Percentiles rank a stretch among this genome's conserved stretches.
These are phyloP conservation scores for Xiphophorus maculatus DNA, from an alignment of 2,113 vertebrate species.

Conservation along the genomic window DNA sequence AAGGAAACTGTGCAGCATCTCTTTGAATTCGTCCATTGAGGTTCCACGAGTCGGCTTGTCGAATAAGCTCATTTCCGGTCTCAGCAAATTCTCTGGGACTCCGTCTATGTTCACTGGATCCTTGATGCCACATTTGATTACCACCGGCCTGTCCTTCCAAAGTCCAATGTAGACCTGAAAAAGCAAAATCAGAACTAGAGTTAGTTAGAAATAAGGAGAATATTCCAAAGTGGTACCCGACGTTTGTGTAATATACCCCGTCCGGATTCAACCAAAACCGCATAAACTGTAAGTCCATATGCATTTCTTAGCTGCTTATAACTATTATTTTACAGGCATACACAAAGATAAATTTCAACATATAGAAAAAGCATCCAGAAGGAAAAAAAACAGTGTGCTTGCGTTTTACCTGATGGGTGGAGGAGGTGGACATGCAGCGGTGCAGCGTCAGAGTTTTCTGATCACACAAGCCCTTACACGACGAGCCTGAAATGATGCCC, in stretches of 20 bases:
- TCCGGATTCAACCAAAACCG: neutral
- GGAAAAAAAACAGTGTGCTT: neutral
- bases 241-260: neutral
- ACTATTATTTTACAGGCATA: neutral
- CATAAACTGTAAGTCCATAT: neutral
- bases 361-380: no score
- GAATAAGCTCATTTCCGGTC: constrained; percentile 86
- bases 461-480: constrained; percentile 91
- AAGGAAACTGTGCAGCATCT: constrained; percentile 93
- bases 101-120: constrained; percentile 78
- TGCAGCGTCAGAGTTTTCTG: constrained; percentile 86
- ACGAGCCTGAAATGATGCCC: constrained; percentile 93
- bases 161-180: constrained; percentile 90
- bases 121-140: constrained; percentile 92
- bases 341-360: neutral
- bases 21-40: constrained; percentile 94
- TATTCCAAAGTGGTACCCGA: neutral
- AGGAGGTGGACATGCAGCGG: constrained; percentile 88
- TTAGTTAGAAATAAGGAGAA: neutral
- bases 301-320: neutral
- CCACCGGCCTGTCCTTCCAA: constrained; percentile 90
- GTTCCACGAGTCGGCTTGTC: constrained; percentile 94
- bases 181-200: neutral
- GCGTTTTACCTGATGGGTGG: constrained; percentile 86
- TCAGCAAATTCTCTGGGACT: constrained; percentile 64